phyloP scores from a whole-genome alignment of 1,140 invertebrate species.

The Schmidtea mediterranea region DNA sequence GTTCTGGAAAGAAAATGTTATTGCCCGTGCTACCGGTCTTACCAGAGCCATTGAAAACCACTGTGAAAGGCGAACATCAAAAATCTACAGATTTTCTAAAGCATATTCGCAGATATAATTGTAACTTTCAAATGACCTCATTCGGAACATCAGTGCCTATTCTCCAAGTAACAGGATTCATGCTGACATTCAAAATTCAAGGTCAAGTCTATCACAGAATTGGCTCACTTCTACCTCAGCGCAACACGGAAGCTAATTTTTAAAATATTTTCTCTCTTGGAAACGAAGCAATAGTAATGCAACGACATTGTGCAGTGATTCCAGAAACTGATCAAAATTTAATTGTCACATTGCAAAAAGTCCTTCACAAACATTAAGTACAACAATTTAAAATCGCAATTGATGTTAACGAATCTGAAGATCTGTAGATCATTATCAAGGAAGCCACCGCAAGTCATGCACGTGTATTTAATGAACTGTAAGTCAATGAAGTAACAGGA shows the following conservation, averaged over 20 bases:
- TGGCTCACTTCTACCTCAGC: constrained; percentile 16
- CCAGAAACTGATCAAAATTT: not conserved
- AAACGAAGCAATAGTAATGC: not conserved
- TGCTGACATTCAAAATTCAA: constrained; percentile 26
- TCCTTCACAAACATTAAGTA: not conserved
- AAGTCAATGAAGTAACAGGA: no score
- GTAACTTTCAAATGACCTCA: constrained; percentile 23
- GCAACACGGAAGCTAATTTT: constrained; percentile 17
- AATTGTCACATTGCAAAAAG: not conserved
- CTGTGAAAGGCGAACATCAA: no score
- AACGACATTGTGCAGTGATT: not conserved
- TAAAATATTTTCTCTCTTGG: not conserved
- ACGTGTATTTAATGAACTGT: no score
- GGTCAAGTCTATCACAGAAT: constrained; percentile 27
- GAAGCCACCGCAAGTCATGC: no score
- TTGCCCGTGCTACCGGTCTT: no score
- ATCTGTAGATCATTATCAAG: no score
- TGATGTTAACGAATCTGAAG: no score
- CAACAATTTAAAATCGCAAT: no score
- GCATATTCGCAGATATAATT: constrained; percentile 24
- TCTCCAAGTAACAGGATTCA: constrained; percentile 15
- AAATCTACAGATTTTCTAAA: no score
- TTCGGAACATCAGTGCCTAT: no score
- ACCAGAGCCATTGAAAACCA: no score
- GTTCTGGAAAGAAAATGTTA: no score